A percentile compares a stretch with the other conserved stretches of the same genome.
Conservation (phyloP, 2,888 invertebrate species). For the Odontocolon sp. region DNA sequence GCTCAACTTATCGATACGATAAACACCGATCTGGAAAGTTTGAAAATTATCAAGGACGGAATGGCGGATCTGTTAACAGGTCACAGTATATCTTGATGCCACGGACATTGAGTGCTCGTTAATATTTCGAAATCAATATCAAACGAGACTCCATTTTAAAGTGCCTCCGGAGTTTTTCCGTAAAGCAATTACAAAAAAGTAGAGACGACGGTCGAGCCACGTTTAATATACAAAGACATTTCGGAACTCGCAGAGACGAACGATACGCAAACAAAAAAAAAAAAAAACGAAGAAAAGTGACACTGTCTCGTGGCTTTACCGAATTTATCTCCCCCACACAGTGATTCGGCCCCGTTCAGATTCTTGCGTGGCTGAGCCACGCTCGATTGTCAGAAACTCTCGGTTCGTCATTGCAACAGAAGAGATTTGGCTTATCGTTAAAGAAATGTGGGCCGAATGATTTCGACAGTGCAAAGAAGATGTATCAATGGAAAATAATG, state of each 20-base stretch:
- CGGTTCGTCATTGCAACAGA: not conserved
- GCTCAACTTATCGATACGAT: conserved; percentile 92
- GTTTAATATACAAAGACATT: not conserved
- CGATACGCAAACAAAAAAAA: not conserved
- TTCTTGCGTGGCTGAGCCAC: conserved; percentile 11
- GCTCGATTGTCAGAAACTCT: not conserved
- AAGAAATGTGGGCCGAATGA: not conserved
- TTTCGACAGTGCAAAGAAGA: not conserved
- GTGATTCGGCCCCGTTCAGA: conserved; percentile 4
- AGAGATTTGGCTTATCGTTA: not conserved
- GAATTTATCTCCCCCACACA: not conserved
- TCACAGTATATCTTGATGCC: conserved; percentile 72
- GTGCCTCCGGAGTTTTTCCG: conserved; percentile 19
- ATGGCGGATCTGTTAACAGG: conserved; percentile 83
- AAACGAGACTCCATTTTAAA: not conserved
- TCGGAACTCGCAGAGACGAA: not conserved
- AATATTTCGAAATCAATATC: conserved; percentile 2
- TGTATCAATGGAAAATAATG: not conserved
- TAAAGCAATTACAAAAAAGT: not conserved
- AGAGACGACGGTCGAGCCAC: not conserved
- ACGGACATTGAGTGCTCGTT: not conserved
- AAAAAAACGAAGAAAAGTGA: not conserved
- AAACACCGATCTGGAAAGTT: conserved; percentile 89
- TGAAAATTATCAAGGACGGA: conserved; percentile 90
- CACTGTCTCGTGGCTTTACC: not conserved